Conservation (phyloP, 2,888 invertebrate genomes). For the Cryptocheilus praepositus region DNA sequence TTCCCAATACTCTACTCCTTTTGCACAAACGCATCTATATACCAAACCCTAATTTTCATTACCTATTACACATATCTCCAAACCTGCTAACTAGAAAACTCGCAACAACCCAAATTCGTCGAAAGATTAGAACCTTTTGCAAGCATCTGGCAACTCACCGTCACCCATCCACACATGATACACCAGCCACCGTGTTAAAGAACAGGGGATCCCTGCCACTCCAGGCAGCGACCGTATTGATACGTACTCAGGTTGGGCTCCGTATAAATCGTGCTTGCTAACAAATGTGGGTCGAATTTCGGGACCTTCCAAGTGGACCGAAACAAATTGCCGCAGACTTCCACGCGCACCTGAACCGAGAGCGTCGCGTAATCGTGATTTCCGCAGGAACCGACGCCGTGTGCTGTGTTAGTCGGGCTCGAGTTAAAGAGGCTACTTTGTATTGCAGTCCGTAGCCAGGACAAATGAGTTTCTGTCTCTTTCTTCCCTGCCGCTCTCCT, state of each 20-base stretch:
- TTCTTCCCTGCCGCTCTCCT: neutral
- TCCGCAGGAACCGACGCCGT: conserved; percentile 16
- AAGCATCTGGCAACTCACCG: too few relatives aligned
- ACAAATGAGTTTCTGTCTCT: conserved; percentile 23
- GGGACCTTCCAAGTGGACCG: neutral
- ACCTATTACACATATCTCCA: too few relatives aligned
- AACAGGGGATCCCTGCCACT: too few relatives aligned
- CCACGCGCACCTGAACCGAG: neutral
- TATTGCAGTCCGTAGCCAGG: conserved; percentile 26
- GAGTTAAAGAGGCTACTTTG: conserved; percentile 39
- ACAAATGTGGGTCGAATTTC: conserved; percentile 7
- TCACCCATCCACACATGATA: too few relatives aligned
- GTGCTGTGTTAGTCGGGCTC: neutral
- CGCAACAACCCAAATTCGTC: too few relatives aligned
- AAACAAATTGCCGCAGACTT: neutral
- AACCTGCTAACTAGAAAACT: too few relatives aligned
- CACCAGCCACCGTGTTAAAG: too few relatives aligned
- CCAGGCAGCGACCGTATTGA: too few relatives aligned
- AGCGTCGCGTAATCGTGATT: conserved; percentile 21
- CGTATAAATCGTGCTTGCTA: neutral
- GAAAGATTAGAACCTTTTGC: too few relatives aligned
- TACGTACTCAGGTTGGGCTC: neutral
- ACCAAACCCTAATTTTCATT: too few relatives aligned
- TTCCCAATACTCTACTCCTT: too few relatives aligned
- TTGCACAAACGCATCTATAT: too few relatives aligned